Conservation (phyloP, 2,113 vertebrate species). For the Bubalus kerabau region DNA sequence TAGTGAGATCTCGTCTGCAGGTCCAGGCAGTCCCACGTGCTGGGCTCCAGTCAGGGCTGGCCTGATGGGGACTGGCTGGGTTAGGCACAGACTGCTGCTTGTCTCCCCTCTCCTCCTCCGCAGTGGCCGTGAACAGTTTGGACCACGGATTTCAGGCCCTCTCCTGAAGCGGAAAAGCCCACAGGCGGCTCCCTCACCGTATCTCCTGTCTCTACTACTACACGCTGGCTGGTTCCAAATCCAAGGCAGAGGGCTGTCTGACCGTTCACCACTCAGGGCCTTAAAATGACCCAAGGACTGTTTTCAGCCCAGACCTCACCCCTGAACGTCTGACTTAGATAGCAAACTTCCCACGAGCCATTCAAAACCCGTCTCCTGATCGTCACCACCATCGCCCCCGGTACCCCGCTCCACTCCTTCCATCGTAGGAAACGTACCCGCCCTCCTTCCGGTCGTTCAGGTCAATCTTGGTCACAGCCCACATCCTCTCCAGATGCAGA, state of each 20-base stretch:
- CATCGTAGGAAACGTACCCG: neutral
- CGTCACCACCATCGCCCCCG: fast-evolving
- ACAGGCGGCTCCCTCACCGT: fast-evolving
- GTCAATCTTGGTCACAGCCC: neutral
- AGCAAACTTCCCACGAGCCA: neutral
- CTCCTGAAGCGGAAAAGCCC: neutral
- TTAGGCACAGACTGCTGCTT: neutral
- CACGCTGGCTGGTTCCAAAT: neutral
- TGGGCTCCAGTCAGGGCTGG: neutral
- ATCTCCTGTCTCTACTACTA: fast-evolving
- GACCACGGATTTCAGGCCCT: neutral
- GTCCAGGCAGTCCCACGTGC: fast-evolving
- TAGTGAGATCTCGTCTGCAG: neutral
- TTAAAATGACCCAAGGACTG: neutral
- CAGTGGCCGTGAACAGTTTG: fast-evolving
- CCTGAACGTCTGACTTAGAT: neutral
- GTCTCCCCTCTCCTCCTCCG: fast-evolving
- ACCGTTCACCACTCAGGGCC: neutral
- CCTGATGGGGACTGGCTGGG: neutral
- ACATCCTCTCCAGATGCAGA: neutral
- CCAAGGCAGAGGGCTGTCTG: neutral
- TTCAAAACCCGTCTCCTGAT: neutral
- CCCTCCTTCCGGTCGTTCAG: neutral
- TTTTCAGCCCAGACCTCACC: neutral
- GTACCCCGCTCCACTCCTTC: neutral